Percentiles rank a stretch among this genome's conserved stretches.
phyloP scores from a whole-genome alignment of 2,888 invertebrate genomes.

The Eugnorisma glareosa region DNA sequence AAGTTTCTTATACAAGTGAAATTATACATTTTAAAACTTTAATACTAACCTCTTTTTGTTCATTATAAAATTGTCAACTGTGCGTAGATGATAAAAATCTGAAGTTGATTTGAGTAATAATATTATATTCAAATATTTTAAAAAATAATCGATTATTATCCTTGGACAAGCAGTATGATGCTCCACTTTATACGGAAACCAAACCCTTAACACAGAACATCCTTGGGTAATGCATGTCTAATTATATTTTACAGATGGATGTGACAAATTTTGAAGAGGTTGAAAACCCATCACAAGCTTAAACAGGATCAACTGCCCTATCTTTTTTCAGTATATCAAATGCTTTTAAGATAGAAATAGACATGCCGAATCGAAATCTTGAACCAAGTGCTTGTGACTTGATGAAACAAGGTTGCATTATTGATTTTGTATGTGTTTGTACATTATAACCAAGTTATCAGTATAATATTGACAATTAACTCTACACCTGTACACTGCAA shows the following conservation, averaged over 20 bases:
- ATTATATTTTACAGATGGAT: neutral
- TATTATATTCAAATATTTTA: conserved; percentile 7
- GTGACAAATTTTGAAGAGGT: neutral
- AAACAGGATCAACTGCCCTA: neutral
- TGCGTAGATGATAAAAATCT: conserved; percentile 46
- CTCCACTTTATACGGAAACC: no score
- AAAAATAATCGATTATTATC: neutral
- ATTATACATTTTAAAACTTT: neutral
- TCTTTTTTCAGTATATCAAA: neutral
- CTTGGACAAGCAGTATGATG: no score
- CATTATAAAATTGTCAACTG: neutral
- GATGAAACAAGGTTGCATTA: neutral
- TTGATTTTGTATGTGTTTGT: neutral
- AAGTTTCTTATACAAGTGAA: neutral
- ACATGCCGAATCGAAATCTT: neutral
- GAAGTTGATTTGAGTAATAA: conserved; percentile 54
- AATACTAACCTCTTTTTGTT: conserved; percentile 40
- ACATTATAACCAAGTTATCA: neutral
- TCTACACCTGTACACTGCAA: neutral
- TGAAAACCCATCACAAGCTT: neutral
- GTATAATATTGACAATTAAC: neutral
- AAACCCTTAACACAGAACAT: no score
- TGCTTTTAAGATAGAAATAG: neutral
- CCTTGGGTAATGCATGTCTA: neutral
- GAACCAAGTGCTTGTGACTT: neutral